These are phyloP conservation scores for Pseudochirops corinnae DNA, from an alignment of 2,797 vertebrate species.

Conservation along the genomic window DNA sequence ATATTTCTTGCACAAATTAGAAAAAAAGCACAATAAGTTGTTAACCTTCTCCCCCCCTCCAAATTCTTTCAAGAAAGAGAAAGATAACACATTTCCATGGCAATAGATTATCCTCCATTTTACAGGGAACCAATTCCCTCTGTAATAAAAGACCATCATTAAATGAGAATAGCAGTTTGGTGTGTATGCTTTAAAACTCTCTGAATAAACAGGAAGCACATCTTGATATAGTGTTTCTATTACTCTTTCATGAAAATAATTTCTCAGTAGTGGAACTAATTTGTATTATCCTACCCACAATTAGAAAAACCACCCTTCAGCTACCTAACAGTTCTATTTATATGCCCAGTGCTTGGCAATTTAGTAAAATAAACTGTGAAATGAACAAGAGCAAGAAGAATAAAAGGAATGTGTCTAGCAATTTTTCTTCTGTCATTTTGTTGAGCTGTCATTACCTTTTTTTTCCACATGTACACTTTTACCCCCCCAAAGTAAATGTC, in stretches of 20 bases:
- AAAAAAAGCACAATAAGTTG: background rate
- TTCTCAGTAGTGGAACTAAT: slow-evolving; percentile 58
- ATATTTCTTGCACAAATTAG: background rate
- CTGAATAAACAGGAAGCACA: slow-evolving; percentile 18
- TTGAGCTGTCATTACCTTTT: slow-evolving; percentile 60
- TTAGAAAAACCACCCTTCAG: slow-evolving; percentile 63
- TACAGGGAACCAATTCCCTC: slow-evolving; percentile 27
- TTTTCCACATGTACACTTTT: slow-evolving; percentile 67
- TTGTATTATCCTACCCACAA: slow-evolving; percentile 66
- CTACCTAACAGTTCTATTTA: slow-evolving; percentile 77
- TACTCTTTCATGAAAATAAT: slow-evolving; percentile 23
- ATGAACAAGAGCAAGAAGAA: slow-evolving; percentile 83
- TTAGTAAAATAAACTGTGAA: slow-evolving; percentile 85
- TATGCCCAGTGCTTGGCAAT: slow-evolving; percentile 81
- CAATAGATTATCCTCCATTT: slow-evolving; percentile 32
- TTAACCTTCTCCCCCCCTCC: background rate
- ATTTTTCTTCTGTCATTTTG: slow-evolving; percentile 71
- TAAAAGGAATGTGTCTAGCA: slow-evolving; percentile 69
- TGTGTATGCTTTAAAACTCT: slow-evolving; percentile 62
- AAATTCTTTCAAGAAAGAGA: slow-evolving; percentile 42
- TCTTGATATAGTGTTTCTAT: background rate
- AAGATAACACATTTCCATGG: slow-evolving; percentile 46
- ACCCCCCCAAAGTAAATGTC: slow-evolving; percentile 68
- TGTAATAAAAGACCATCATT: slow-evolving; percentile 49
- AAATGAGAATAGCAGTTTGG: slow-evolving; percentile 39